Base-by-base conservation (phyloP, 1,140 invertebrate species). In the Sycophila sp. region DNA sequence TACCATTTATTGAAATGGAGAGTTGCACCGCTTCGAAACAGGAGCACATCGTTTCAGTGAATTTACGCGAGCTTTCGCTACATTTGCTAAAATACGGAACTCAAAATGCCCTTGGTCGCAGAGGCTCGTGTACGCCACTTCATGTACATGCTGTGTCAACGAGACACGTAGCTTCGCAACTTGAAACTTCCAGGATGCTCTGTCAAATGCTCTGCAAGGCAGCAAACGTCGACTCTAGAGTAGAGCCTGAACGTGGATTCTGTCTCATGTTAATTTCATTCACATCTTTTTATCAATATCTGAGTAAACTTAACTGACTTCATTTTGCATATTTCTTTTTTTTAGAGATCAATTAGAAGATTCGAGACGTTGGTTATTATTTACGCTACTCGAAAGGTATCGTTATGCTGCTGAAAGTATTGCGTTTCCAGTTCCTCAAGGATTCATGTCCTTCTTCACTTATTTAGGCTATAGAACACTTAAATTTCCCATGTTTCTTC, bases 1-100 rank as follows among this genome's bases (percentile, higher is more conserved):
- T 95, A 69, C 94, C 94, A 0, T 96, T 96, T 81, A 87, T 91
- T 47, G 94, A 95, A 80, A 87, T 91, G n/a, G 94, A 96, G 83
- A 93, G 90, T 28, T 94, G 93, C 76, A 94, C 94, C 4, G 94
- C 94, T 11, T 94, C 92, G 72, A 93, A 94, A 76, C 93, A 95
- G 78, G 94, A 96, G 75, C 93, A 96, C 81, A 90, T 95, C 36
- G 92, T 94, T 4, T 94, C 93, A 1, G 94, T 94, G 88, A 95
- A 94, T 85, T 86, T 95, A 26, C 89, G 93, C 0, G 93, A 94
- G 79, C 83, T 95, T 56, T 94, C 92, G 75, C 92, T 94, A 83
- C 93, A 94, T 85, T 83, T 95, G 67, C 86, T 95, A 59, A 94
- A 94, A 78, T 89, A 92, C 80, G 56, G 89, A 77, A 80, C 87